phyloP scores from a whole-genome alignment of 1,140 invertebrate genomes.

The Nomia melanderi region DNA sequence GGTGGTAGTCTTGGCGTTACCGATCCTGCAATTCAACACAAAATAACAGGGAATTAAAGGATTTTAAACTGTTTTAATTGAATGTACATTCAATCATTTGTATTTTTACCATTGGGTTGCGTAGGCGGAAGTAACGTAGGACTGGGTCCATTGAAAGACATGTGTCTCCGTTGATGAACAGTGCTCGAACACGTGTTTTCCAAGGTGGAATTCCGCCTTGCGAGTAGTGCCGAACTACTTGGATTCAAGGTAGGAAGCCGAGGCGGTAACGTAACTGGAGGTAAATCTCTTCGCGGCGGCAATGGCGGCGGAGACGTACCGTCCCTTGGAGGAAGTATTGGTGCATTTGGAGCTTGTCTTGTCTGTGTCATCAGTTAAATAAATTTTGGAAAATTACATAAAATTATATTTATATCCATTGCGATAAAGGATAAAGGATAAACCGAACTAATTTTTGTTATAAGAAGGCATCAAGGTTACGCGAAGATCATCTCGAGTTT shows the following conservation, averaged over 20 bases:
- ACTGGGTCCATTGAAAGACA: constrained; percentile 80
- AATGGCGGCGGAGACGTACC: constrained; percentile 84
- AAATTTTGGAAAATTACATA: not conserved
- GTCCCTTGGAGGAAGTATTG: constrained; percentile 83
- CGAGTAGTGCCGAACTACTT: constrained; percentile 73
- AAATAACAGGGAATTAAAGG: not conserved
- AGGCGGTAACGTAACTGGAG: constrained; percentile 76
- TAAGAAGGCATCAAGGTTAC: too few relatives aligned
- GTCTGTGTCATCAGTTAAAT: constrained; percentile 67
- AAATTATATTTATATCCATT: not conserved
- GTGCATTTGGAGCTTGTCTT: constrained; percentile 83
- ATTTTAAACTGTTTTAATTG: not conserved
- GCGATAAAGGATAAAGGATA: not conserved
- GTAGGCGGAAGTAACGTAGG: constrained; percentile 75
- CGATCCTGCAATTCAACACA: constrained; percentile 66
- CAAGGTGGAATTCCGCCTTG: constrained; percentile 79
- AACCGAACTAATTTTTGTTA: too few relatives aligned
- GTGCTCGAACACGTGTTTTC: constrained; percentile 70
- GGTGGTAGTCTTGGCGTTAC: constrained; percentile 80
- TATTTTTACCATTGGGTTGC: constrained; percentile 77
- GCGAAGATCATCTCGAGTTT: too few relatives aligned
- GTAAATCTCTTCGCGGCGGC: constrained; percentile 82
- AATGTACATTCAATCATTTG: constrained; percentile 6
- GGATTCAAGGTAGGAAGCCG: constrained; percentile 76
- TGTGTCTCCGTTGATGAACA: constrained; percentile 74